phyloP scores from a whole-genome alignment of 2,113 vertebrate species.

The Vimba vimba region DNA sequence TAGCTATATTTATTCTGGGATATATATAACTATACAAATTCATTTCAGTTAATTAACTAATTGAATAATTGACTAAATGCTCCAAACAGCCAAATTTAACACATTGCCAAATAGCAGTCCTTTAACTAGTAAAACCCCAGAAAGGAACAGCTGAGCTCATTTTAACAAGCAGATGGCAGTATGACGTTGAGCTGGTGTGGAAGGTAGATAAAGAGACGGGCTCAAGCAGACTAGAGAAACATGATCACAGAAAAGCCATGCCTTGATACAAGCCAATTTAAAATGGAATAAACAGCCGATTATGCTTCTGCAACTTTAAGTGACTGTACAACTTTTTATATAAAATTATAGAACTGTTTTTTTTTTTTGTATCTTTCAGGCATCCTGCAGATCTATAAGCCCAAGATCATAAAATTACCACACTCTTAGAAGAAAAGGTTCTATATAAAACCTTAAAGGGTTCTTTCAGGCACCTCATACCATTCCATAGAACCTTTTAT shows the following conservation, averaged over 20 bases:
- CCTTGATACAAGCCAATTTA: neutral
- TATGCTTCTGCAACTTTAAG: neutral
- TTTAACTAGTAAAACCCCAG: neutral
- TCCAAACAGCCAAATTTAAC: neutral
- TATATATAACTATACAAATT: neutral
- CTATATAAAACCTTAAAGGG: no score
- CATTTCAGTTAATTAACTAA: neutral
- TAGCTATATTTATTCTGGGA: neutral
- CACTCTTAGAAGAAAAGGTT: no score
- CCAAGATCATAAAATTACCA: neutral
- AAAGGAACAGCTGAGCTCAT: constrained; percentile 1
- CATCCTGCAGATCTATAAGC: no score
- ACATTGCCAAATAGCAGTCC: neutral
- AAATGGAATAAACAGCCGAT: neutral
- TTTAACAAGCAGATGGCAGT: constrained; percentile 16
- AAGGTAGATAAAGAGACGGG: neutral
- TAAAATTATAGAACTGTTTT: no score
- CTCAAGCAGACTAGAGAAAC: neutral
- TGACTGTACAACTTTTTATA: neutral
- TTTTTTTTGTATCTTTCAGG: neutral
- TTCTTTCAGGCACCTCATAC: no score
- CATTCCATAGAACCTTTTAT: no score
- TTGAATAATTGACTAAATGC: neutral
- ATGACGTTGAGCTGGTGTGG: neutral
- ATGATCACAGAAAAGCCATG: neutral